Base-by-base conservation (phyloP, 2,888 invertebrate genomes). In the Morpho deidamia region DNA sequence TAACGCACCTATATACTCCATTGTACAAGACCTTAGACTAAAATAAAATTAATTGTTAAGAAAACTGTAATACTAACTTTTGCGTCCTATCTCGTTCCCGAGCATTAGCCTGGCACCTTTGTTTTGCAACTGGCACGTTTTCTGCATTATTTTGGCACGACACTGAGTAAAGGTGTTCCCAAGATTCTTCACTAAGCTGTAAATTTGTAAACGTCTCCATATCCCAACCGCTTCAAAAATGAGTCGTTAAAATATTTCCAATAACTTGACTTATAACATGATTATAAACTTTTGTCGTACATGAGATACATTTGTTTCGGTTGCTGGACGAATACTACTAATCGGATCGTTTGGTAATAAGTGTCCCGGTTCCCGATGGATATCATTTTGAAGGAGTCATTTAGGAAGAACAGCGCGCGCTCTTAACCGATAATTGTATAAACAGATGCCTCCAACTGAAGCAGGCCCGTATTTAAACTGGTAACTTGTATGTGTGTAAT, bases 71-170 rank as follows among this genome's bases (percentile, higher is more conserved):
- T 80, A 86, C 83, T 90, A 91, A 96, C 95, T 95, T 95, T 82
- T 95, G 95, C 9, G 96, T 96, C 65, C 96, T 90, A 76, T 94
- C 95, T 58, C 96, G 89, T 74, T 96, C 96, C 11, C 95, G 91
- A 1, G 96, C 96, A 72, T 96, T 96, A 1, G 95, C 95, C 69
- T 95, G 95, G 70, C 92, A 93, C 60, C 95, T 86, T 70, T 95
- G 94, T 68, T 91, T 92, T 10, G 61, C 87, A 64, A 53, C 86
- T 65, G 86, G 83, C 49, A 78, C 73, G 11, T 72, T 64, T 62
- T 78, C 78, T 53, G 55, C 66, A 59, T 57, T 67, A 64, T 68
- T 81, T 63, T 70, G 81, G 57, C 69, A 78, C 51, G 60, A 60
- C 48, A 72, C 66, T 1, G 81, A 66, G 45, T 73, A 76, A 48